Evolutionary conservation across 2,888 invertebrate species (phyloP).

Genomic region (Chironomus riparius): DNA sequence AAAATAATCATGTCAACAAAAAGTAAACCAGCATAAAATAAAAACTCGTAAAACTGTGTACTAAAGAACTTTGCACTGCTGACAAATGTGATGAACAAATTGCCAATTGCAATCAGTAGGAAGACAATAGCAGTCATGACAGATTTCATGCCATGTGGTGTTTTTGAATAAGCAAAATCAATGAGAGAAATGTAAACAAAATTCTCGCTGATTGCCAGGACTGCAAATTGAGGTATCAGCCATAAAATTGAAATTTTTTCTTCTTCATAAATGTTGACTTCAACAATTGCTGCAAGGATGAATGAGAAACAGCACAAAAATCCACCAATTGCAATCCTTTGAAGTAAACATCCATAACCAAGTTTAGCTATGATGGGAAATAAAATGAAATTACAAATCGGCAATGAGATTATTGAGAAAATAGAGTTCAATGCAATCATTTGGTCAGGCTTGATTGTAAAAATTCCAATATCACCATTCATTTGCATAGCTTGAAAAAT

Average conservation of each 20-base stretch:
- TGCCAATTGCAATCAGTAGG: neutral
- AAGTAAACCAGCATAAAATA: neutral
- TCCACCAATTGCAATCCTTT: constrained; percentile 68
- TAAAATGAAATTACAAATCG: constrained; percentile 54
- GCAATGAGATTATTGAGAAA: constrained; percentile 62
- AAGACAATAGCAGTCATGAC: constrained; percentile 82
- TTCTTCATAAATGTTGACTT: constrained; percentile 34
- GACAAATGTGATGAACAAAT: neutral
- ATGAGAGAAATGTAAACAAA: constrained; percentile 2
- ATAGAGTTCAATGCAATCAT: constrained; percentile 73
- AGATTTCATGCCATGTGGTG: constrained; percentile 71
- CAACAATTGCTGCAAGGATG: constrained; percentile 63
- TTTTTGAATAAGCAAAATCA: constrained; percentile 10
- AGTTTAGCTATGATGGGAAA: constrained; percentile 61
- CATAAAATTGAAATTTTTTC: neutral
- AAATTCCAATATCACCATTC: constrained; percentile 57
- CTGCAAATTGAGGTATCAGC: constrained; percentile 10
- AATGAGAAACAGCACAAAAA: constrained; percentile 66
- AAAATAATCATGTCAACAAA: constrained; percentile 7
- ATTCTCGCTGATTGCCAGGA: constrained; percentile 6
- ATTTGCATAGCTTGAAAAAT: constrained; percentile 66
- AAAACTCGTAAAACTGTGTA: constrained; percentile 1
- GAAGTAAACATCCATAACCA: constrained; percentile 57
- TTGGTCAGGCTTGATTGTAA: constrained; percentile 70
- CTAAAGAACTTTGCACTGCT: neutral